phyloP scores from a whole-genome alignment of 1,140 invertebrate species.

The Odontomachus brunneus region DNA sequence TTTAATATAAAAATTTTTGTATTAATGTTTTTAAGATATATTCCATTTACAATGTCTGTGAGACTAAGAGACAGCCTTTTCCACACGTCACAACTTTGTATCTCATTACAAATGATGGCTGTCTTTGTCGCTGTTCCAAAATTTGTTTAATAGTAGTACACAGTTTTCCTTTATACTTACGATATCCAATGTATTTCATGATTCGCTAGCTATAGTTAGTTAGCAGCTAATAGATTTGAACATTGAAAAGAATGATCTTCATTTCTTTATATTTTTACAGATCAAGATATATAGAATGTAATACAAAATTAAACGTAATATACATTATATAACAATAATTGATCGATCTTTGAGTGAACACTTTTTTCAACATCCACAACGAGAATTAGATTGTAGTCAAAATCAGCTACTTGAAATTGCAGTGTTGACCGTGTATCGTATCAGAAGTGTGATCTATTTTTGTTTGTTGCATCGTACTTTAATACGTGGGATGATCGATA shows the following conservation, averaged over 20 bases:
- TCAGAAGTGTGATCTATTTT: slow-evolving; percentile 54
- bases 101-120: slow-evolving; percentile 15
- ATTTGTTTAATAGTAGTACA: slow-evolving; percentile 8
- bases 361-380: not conserved
- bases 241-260: not conserved
- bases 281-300: not conserved
- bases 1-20: slow-evolving; percentile 41
- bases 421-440: slow-evolving; percentile 64
- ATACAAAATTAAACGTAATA: not conserved
- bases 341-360: too few species aligned
- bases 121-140: slow-evolving; percentile 7
- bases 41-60: not conserved
- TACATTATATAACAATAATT: too few species aligned
- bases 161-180: slow-evolving; percentile 16
- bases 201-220: slow-evolving; percentile 33
- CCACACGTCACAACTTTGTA: slow-evolving; percentile 3
- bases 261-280: slow-evolving; percentile 18
- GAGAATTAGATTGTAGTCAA: slow-evolving; percentile 18
- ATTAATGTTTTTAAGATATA: slow-evolving; percentile 44
- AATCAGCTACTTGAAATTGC: slow-evolving; percentile 30
- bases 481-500: slow-evolving; percentile 38
- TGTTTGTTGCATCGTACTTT: slow-evolving; percentile 50
- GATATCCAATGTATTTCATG: not conserved
- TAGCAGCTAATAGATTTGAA: not conserved
- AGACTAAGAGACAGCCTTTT: slow-evolving; percentile 10